These are phyloP conservation scores for Candoia aspera DNA, from an alignment of 2,113 vertebrate species.

Conservation along the genomic window DNA sequence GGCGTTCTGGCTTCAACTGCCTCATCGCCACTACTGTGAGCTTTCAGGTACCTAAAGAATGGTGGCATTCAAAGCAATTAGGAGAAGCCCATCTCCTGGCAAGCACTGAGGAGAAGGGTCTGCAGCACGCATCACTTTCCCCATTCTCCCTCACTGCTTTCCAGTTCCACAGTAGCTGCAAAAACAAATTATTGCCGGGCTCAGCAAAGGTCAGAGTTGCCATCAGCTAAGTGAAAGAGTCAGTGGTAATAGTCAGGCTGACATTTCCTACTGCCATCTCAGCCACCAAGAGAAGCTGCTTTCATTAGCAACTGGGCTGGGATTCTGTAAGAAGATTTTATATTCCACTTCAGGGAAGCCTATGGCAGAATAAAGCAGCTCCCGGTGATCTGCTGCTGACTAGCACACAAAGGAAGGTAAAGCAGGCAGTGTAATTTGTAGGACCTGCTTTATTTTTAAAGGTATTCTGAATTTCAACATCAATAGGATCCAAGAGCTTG, in stretches of 20 bases:
- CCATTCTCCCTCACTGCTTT: slow-evolving; percentile 33
- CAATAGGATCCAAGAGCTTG: background rate
- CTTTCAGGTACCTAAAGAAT: background rate
- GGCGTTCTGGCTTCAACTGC: background rate
- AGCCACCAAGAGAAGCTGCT: slow-evolving; percentile 50
- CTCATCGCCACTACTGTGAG: rapidly evolving
- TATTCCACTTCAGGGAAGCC: slow-evolving; percentile 28
- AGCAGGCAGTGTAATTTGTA: background rate
- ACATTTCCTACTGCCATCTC: slow-evolving; percentile 47
- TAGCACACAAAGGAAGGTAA: background rate
- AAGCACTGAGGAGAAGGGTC: slow-evolving; percentile 47
- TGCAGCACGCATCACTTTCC: slow-evolving; percentile 28
- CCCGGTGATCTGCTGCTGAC: background rate
- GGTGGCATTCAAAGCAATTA: background rate
- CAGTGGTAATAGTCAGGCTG: background rate
- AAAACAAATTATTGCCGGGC: slow-evolving; percentile 61
- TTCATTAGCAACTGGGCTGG: slow-evolving; percentile 59
- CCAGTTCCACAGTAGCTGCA: slow-evolving; percentile 48
- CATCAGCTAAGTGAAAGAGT: slow-evolving; percentile 35
- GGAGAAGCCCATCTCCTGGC: slow-evolving; percentile 18
- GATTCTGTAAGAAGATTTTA: slow-evolving; percentile 21
- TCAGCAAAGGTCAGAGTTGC: slow-evolving; percentile 59
- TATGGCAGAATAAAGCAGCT: slow-evolving; percentile 14
- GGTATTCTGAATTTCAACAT: background rate
- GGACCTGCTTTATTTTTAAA: too few relatives aligned